Conservation (phyloP, 2,888 invertebrate genomes). For the Cosmorhoe ocellata region DNA sequence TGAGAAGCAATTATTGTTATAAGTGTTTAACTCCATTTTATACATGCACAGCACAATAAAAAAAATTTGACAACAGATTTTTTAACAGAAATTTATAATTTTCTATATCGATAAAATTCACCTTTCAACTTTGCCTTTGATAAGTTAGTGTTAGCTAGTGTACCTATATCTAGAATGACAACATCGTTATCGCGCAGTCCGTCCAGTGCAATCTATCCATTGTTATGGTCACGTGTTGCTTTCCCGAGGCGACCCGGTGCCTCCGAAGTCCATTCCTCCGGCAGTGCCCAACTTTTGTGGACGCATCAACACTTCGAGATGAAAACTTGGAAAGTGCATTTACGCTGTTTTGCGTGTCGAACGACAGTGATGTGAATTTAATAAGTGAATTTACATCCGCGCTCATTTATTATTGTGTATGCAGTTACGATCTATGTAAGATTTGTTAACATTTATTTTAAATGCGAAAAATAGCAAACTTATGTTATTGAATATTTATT, state of each 20-base stretch:
- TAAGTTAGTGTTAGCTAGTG: not conserved
- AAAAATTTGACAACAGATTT: no score
- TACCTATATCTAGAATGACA: slow-evolving; percentile 8
- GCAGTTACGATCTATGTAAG: no score
- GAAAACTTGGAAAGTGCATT: slow-evolving; percentile 6
- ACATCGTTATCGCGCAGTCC: slow-evolving; percentile 23
- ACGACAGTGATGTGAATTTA: not conserved
- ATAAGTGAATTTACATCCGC: not conserved
- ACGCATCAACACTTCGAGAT: slow-evolving; percentile 11
- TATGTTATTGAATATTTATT: no score
- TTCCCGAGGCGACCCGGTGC: slow-evolving; percentile 13
- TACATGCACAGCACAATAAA: no score
- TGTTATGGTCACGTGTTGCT: slow-evolving; percentile 24
- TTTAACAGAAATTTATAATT: no score
- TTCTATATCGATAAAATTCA: not conserved
- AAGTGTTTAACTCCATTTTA: no score
- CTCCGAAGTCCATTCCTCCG: slow-evolving; percentile 21
- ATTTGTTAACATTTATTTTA: no score
- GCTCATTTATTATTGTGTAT: no score
- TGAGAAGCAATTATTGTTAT: no score
- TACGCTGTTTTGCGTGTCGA: not conserved
- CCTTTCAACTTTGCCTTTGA: slow-evolving; percentile 22
- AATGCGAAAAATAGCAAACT: no score
- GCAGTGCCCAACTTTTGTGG: slow-evolving; percentile 12
- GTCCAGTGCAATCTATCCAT: slow-evolving; percentile 16